Evolutionary conservation across 2,113 vertebrate genomes (phyloP).

Genomic region (Apteryx mantelli): DNA sequence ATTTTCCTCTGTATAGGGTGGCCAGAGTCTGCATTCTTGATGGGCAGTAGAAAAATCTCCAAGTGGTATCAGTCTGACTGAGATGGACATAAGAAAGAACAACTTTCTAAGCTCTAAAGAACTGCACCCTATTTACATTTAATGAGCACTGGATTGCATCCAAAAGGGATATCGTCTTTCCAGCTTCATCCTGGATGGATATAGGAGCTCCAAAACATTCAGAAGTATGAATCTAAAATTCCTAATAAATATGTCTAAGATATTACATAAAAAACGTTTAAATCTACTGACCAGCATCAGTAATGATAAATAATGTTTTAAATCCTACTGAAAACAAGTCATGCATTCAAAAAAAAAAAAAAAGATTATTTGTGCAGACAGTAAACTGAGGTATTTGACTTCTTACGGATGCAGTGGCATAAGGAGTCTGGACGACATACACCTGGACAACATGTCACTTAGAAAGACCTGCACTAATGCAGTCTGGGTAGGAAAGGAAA

Average conservation of each 20-base stretch:
- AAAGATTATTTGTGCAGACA: not conserved
- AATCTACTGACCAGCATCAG: not conserved
- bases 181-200: not conserved
- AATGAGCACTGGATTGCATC: not conserved
- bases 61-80: not conserved
- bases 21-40: not conserved
- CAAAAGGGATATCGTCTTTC: not conserved
- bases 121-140: not conserved
- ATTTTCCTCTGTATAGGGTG: not conserved
- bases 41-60: not conserved
- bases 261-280: not conserved
- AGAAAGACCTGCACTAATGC: not conserved
- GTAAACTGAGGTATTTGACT: not conserved
- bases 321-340: not conserved
- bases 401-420: not conserved
- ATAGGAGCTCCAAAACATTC: not conserved
- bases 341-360: not conserved
- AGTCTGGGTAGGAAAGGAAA: not conserved
- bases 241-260: not conserved
- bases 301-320: not conserved
- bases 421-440: not conserved
- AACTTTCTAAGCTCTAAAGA: not conserved
- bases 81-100: not conserved
- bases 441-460: not conserved
- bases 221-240: not conserved